Percentiles rank a stretch among this genome's conserved stretches.
phyloP scores from a whole-genome alignment of 1,140 invertebrate species.

The Steinernema feltiae region DNA sequence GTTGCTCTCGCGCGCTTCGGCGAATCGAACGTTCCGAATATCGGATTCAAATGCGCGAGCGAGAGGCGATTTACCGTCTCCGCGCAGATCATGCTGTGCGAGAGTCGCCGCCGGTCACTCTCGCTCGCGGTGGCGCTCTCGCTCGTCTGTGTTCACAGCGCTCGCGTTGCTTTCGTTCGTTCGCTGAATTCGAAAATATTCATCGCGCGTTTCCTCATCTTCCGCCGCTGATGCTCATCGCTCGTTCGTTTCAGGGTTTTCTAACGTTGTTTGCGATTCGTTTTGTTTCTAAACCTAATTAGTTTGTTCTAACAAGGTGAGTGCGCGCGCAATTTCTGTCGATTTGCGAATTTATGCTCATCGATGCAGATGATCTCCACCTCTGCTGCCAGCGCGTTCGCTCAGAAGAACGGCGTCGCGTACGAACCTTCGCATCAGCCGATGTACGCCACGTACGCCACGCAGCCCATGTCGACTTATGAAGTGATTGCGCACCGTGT shows the following conservation, averaged over 20 bases:
- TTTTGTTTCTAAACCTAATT: neutral
- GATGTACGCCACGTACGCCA: neutral
- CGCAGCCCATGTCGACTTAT: constrained; percentile 15
- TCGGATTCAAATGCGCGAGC: too few relatives aligned
- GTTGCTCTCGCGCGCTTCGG: too few relatives aligned
- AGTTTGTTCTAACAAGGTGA: neutral
- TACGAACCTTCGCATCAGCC: neutral
- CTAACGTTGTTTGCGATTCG: neutral
- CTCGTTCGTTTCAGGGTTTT: neutral
- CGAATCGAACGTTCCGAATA: too few relatives aligned
- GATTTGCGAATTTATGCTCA: neutral
- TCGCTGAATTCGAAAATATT: too few relatives aligned
- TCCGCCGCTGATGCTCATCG: too few relatives aligned
- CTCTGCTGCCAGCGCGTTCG: neutral
- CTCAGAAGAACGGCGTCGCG: neutral
- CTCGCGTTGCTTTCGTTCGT: too few relatives aligned
- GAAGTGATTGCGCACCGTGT: constrained; percentile 25
- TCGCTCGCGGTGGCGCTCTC: too few relatives aligned
- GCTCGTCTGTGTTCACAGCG: too few relatives aligned
- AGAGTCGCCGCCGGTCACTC: too few relatives aligned
- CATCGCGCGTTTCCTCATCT: too few relatives aligned
- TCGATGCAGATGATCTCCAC: neutral
- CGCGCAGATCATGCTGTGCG: too few relatives aligned
- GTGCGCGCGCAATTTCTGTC: neutral
- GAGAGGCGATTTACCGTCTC: too few relatives aligned